Percentiles rank a stretch among this genome's conserved stretches.
phyloP scores from a whole-genome alignment of 2,888 invertebrate genomes.

The Drosophila mayaguana region DNA sequence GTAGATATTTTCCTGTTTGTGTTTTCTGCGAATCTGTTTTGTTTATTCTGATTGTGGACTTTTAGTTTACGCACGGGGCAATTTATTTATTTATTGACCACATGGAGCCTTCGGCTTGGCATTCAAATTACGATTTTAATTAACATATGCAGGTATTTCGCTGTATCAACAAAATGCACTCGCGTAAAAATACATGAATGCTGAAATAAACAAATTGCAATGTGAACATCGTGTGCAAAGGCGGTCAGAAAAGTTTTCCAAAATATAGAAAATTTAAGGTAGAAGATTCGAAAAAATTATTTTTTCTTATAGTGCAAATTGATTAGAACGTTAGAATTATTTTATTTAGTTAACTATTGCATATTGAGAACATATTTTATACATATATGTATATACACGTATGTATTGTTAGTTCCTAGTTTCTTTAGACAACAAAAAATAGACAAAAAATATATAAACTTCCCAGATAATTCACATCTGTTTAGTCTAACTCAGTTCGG shows the following conservation, averaged over 20 bases:
- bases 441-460: too few species aligned
- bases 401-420: neutral
- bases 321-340: too few species aligned
- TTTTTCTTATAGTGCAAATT: neutral
- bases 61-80: constrained; percentile 10
- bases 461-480: neutral
- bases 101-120: constrained; percentile 11
- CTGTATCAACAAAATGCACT: constrained; percentile 9
- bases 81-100: constrained; percentile 57
- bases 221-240: neutral
- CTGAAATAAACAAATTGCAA: neutral
- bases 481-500: neutral
- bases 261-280: neutral
- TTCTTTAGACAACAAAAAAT: too few species aligned
- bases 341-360: too few species aligned
- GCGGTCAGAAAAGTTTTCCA: neutral
- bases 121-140: constrained; percentile 31
- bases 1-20: constrained; percentile 14
- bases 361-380: too few species aligned
- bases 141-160: constrained; percentile 29
- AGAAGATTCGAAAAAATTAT: neutral
- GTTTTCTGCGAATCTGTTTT: constrained; percentile 25
- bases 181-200: constrained; percentile 7
- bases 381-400: too few species aligned
- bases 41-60: constrained; percentile 20